Evolutionary conservation across 2,113 vertebrate genomes (phyloP).

Genomic region (Mormyrus lacerda): DNA sequence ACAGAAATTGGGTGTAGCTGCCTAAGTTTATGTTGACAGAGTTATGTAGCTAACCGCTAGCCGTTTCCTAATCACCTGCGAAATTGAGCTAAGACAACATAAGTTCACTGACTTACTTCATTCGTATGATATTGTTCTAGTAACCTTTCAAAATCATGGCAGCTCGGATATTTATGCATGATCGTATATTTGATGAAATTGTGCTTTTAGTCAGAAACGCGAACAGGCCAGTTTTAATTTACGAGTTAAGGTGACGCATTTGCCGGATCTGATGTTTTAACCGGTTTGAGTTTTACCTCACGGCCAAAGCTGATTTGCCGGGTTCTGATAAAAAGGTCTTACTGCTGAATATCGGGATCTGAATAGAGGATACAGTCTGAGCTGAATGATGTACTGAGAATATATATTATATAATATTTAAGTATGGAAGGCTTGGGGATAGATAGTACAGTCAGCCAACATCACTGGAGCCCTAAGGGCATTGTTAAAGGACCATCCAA

Average conservation of each 20-base stretch:
- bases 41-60: neutral
- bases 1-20: neutral
- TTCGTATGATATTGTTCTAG: neutral
- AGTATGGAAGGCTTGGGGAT: neutral
- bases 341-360: neutral
- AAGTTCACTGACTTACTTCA: neutral
- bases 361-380: neutral
- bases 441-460: neutral
- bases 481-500: neutral
- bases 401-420: neutral
- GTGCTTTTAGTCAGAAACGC: neutral
- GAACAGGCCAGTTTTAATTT: neutral
- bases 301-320: neutral
- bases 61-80: neutral
- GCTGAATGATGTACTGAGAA: neutral
- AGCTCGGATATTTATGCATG: neutral
- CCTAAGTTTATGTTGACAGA: neutral
- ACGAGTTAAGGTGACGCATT: neutral
- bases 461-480: neutral
- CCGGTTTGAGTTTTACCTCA: neutral
- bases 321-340: neutral
- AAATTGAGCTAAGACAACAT: neutral
- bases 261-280: neutral
- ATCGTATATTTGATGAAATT: neutral
- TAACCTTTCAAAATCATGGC: neutral